These are phyloP conservation scores for Ivindomyrus marchei DNA, from an alignment of 2,113 vertebrate genomes.

Conservation along the genomic window DNA sequence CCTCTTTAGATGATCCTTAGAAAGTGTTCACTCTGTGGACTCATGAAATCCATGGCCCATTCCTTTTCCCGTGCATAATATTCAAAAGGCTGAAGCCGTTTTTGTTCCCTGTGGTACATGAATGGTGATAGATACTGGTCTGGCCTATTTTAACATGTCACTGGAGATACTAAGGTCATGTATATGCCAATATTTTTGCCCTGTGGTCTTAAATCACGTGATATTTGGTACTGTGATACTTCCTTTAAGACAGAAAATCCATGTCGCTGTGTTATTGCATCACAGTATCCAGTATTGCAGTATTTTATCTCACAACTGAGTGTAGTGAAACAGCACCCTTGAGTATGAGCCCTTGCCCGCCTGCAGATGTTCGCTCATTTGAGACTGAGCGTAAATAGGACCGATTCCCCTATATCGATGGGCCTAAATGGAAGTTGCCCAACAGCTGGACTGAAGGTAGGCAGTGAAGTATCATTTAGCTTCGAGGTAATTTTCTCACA, in stretches of 20 bases:
- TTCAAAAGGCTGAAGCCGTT: background rate
- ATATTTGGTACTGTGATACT: background rate
- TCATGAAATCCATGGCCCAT: background rate
- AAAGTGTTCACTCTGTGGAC: background rate
- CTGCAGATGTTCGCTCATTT: background rate
- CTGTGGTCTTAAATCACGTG: conserved; percentile 1
- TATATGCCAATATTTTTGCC: background rate
- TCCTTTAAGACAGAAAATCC: background rate
- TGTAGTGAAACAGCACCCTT: background rate
- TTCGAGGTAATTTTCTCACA: background rate
- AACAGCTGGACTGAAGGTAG: background rate
- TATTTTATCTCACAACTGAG: background rate
- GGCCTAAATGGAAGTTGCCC: background rate
- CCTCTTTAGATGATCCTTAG: background rate
- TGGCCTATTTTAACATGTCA: conserved; percentile 1
- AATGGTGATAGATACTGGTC: background rate
- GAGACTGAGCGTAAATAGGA: background rate
- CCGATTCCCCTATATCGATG: background rate
- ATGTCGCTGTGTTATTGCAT: background rate
- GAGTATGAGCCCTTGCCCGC: background rate
- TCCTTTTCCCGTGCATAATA: background rate
- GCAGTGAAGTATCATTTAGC: background rate
- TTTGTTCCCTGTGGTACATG: background rate
- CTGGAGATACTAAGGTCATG: background rate
- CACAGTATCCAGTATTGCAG: background rate